Evolutionary conservation across 2,797 vertebrate genomes (phyloP).

Genomic region (Eulemur rubriventer): DNA sequence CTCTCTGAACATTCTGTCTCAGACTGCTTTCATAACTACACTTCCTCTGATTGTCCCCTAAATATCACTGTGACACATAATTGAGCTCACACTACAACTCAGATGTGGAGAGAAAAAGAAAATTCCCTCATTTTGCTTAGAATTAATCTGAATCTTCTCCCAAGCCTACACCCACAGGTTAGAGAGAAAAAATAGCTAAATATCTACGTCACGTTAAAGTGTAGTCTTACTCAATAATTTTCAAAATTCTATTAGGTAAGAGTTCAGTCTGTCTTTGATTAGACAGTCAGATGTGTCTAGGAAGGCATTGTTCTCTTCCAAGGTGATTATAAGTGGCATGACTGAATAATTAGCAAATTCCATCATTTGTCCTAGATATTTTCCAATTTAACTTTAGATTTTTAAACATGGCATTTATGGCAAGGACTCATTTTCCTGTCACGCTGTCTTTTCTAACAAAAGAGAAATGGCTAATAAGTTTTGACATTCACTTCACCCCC

Average conservation of each 20-base stretch:
- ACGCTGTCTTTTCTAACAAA: neutral
- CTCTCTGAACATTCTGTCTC: conserved; percentile 36
- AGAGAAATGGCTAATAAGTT: conserved; percentile 37
- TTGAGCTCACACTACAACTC: neutral
- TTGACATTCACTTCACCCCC: neutral
- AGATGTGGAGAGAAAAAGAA: conserved; percentile 29
- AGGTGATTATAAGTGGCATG: neutral
- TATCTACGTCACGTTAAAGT: neutral
- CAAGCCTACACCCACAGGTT: neutral
- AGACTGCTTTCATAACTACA: neutral
- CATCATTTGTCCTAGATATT: neutral
- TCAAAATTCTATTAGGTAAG: neutral
- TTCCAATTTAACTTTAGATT: neutral
- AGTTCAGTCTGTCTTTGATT: neutral
- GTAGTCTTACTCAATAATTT: neutral
- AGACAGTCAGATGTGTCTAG: neutral
- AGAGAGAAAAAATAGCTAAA: neutral
- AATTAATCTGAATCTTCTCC: conserved; percentile 31
- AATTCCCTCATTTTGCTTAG: conserved; percentile 32
- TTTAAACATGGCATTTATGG: neutral
- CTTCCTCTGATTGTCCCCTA: conserved; percentile 29
- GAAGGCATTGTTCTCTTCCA: neutral
- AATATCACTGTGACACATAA: conserved; percentile 14
- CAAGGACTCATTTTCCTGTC: conserved; percentile 18
- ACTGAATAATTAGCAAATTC: neutral